phyloP scores from a whole-genome alignment of 1,140 invertebrate species.

The Penaeus chinensis region DNA sequence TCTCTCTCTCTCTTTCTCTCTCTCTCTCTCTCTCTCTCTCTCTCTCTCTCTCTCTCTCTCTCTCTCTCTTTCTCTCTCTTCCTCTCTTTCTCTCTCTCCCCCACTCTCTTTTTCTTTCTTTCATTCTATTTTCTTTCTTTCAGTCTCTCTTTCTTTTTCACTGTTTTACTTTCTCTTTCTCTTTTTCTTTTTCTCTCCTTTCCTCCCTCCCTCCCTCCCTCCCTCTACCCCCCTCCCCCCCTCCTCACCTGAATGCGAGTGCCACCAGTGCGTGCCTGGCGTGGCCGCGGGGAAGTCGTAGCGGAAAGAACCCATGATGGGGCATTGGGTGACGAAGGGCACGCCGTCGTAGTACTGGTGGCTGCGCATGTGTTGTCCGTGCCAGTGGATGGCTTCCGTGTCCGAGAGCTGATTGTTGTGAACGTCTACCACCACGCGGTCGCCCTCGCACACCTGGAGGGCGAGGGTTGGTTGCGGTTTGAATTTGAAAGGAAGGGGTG shows the following conservation, averaged over 20 bases:
- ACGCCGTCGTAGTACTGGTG: constrained; percentile 91
- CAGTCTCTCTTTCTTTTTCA: too few relatives aligned
- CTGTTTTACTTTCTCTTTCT: too few relatives aligned
- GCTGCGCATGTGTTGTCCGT: constrained; percentile 79
- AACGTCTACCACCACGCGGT: constrained; percentile 86
- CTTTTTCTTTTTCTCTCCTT: too few relatives aligned
- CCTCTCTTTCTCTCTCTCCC: too few relatives aligned
- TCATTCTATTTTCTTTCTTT: too few relatives aligned
- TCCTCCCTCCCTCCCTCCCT: too few relatives aligned
- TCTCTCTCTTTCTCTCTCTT: too few relatives aligned
- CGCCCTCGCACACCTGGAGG: constrained; percentile 79
- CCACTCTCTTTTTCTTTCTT: too few relatives aligned
- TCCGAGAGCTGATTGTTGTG: constrained; percentile 83
- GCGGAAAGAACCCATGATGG: constrained; percentile 75
- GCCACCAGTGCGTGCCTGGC: constrained; percentile 28
- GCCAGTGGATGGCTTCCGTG: constrained; percentile 87
- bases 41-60: too few relatives aligned
- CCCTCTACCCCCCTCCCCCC: too few relatives aligned
- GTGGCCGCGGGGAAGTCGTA: constrained; percentile 5
- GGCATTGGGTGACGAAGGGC: constrained; percentile 89
- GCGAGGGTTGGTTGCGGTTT: neutral
- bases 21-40: too few relatives aligned
- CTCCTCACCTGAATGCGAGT: constrained; percentile 22
- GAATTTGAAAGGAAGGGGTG: neutral
- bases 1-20: too few relatives aligned